Evolutionary conservation across 2,888 invertebrate genomes (phyloP), one percentile per base, ranked within the genome.

Genomic region (Diaphora mendica): DNA sequence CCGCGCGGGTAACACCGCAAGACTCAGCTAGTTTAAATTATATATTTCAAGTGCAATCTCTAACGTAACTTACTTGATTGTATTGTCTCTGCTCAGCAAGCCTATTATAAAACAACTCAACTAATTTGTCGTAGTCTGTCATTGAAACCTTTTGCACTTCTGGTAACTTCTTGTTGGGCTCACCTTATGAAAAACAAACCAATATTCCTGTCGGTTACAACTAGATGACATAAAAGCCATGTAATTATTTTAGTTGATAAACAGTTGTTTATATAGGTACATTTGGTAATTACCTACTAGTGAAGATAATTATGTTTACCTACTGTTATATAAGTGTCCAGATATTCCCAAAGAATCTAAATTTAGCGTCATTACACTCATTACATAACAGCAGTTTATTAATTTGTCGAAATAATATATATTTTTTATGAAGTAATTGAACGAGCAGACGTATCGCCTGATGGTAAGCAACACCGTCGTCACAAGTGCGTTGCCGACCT

Each of bases 111-210:
- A 96, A 96, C 76, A 95, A 88, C 7, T 96, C 94, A 3, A 96
- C 96, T 44, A 96, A 88, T 75, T 94, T 96, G 79, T 96, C 96
- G 79, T 96, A 96, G 73, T 96, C 96, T 0, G 96, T 96, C 86
- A 92, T 87, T 3, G 89, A 80, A 0, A 82, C 68, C 67, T 88
- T 91, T 72, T 87, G 86, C 11, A 77, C 67, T 9, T 75, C 75
- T 0, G 72, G 72, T 26, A 72, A n/a, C 67, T 62, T 72, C 55
- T 48, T 77, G 55, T 70, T 72, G 20, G 75, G 73, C 59, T 77
- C 74, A 51, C 73, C 74, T 76, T 51, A 33, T 17, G 33, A 15
- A 33, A 72, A 23, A 62, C 23, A 72, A 26, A 39, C 39, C 20
- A 42, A 11, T 8, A 68, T 55, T 59, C 39, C 26, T 30, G 30